Evolutionary conservation across 2,113 vertebrate genomes (phyloP).

Genomic region (Camelus bactrianus): DNA sequence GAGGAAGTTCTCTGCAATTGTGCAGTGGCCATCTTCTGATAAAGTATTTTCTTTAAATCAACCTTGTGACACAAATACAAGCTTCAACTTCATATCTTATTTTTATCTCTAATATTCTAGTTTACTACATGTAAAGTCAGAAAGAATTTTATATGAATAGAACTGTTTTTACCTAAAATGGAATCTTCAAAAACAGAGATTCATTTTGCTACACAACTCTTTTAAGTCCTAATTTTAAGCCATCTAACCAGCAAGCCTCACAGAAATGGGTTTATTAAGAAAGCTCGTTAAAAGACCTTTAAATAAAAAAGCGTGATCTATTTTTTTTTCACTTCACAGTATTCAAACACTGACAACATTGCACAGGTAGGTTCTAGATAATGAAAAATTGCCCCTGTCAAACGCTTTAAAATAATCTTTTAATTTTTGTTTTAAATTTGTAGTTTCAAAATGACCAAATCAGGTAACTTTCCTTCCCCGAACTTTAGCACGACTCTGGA

Average conservation of each 20-base stretch:
- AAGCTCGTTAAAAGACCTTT: not conserved
- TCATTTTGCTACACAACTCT: not conserved
- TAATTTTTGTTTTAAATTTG: not conserved
- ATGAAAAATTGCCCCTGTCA: not conserved
- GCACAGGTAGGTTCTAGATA: not conserved
- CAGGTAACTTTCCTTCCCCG: not conserved
- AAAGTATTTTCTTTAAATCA: slow-evolving; percentile 57
- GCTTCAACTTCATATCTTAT: slow-evolving; percentile 40
- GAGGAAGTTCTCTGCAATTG: slow-evolving; percentile 83
- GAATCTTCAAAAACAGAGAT: not conserved
- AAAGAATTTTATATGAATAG: not conserved
- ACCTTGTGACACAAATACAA: slow-evolving; percentile 67
- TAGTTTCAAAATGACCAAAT: not conserved
- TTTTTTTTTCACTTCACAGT: not conserved
- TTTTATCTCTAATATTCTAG: not conserved
- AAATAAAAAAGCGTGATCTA: not conserved
- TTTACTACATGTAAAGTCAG: not conserved
- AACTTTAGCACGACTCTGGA: not conserved
- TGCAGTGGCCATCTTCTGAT: slow-evolving; percentile 87
- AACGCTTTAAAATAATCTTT: not conserved
- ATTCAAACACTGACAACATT: not conserved
- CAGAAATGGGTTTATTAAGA: not conserved
- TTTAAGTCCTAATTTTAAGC: not conserved
- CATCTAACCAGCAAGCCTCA: not conserved
- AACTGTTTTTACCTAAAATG: not conserved